Evolutionary conservation across 92 coral and sea anemone species (phyloP).

Genomic region (Porites lobata): DNA sequence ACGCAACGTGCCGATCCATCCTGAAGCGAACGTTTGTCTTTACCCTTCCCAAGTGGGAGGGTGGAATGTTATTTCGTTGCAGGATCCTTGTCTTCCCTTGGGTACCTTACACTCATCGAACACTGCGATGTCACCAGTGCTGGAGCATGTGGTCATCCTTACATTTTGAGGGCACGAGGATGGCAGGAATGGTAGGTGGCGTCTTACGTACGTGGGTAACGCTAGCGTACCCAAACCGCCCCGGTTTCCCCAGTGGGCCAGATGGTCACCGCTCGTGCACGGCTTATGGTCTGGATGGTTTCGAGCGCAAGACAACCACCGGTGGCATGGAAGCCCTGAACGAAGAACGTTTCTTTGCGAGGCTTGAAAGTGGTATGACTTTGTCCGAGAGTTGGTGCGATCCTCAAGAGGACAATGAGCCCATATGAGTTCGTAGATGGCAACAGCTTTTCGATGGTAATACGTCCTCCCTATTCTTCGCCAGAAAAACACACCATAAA

Average conservation of each 20-base stretch:
- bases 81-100: not conserved
- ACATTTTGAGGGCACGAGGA: not conserved
- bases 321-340: slow-evolving; percentile 12
- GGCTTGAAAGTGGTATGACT: slow-evolving; percentile 11
- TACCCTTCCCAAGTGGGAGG: not conserved
- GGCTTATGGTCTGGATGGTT: not conserved
- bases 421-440: not conserved
- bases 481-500: not conserved
- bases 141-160: not conserved
- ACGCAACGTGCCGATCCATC: not conserved
- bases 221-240: not conserved
- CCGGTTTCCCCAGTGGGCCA: not conserved
- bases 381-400: not conserved
- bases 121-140: not conserved
- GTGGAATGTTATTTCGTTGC: not conserved
- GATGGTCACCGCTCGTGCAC: not conserved
- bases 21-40: not conserved
- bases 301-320: not conserved
- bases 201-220: not conserved
- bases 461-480: not conserved
- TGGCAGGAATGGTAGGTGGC: not conserved
- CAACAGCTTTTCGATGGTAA: not conserved
- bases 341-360: slow-evolving; percentile 11
- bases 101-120: not conserved
- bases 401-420: not conserved